These are phyloP conservation scores for Petrocephalus schoutedeni DNA, from an alignment of 2,797 vertebrate genomes.

Conservation along the genomic window DNA sequence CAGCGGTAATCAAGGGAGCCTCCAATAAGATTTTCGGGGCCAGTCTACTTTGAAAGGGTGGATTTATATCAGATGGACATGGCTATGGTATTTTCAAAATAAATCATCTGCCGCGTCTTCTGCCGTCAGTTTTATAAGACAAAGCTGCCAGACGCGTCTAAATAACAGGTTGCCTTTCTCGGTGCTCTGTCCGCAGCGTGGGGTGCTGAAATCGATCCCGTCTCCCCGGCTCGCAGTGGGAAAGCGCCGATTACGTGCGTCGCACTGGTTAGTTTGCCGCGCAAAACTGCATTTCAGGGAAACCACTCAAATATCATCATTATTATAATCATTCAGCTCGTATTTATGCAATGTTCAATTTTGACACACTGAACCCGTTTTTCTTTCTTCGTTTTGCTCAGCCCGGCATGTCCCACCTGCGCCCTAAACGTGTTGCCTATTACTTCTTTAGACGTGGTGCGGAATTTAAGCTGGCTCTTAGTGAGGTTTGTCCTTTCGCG, in stretches of 20 bases:
- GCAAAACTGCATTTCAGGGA: slow-evolving; percentile 1
- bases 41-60: neutral
- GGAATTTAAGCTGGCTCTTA: slow-evolving; percentile 40
- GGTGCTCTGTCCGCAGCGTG: slow-evolving; percentile 21
- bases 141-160: neutral
- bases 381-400: slow-evolving; percentile 31
- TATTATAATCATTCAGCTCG: slow-evolving; percentile 29
- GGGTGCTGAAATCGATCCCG: slow-evolving; percentile 16
- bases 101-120: neutral
- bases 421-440: slow-evolving; percentile 36
- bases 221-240: neutral
- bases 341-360: slow-evolving; percentile 15
- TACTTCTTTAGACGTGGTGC: slow-evolving; percentile 49
- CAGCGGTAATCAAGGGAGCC: neutral
- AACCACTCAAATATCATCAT: slow-evolving; percentile 18
- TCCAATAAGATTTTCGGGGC: neutral
- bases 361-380: slow-evolving; percentile 35
- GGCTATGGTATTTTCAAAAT: neutral
- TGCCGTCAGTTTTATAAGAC: neutral
- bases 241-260: neutral
- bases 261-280: neutral
- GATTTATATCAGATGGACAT: neutral
- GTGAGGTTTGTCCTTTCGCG: slow-evolving; percentile 27
- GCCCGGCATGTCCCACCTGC: slow-evolving; percentile 14
- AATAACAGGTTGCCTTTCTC: neutral